These are phyloP conservation scores for Hippoglossus stenolepis DNA, from an alignment of 2,113 vertebrate species.

Conservation along the genomic window DNA sequence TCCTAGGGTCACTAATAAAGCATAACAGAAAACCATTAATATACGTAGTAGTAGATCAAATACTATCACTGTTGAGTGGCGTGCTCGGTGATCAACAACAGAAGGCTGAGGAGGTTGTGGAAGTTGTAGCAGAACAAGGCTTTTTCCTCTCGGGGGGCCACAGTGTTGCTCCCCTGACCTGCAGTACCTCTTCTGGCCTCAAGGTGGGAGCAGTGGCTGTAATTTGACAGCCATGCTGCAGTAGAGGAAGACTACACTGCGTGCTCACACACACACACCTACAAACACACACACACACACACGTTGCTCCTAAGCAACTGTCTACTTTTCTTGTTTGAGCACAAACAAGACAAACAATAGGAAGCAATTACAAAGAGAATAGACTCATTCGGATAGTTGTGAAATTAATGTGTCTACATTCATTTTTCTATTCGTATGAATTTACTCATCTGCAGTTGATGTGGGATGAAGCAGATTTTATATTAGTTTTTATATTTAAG, in stretches of 20 bases:
- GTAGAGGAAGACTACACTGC: conserved; percentile 44
- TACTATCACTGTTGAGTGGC: neutral
- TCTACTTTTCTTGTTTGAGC: conserved; percentile 40
- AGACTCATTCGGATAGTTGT: neutral
- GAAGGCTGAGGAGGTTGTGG: neutral
- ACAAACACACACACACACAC: too few relatives aligned
- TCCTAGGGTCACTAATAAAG: too few relatives aligned
- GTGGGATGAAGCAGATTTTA: neutral
- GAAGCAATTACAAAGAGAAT: neutral
- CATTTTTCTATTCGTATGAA: neutral
- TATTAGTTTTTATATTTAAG: neutral
- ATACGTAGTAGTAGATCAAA: too few relatives aligned
- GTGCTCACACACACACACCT: too few relatives aligned
- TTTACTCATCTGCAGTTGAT: neutral
- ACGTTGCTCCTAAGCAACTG: conserved; percentile 15
- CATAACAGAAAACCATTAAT: too few relatives aligned
- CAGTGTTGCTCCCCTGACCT: neutral
- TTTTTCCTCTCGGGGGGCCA: neutral
- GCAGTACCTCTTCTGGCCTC: conserved; percentile 70
- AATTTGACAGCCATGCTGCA: conserved; percentile 68
- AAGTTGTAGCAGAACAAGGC: neutral
- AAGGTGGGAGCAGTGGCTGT: conserved; percentile 93
- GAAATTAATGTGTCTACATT: neutral
- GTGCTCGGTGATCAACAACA: neutral
- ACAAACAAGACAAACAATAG: conserved; percentile 25